Base-by-base conservation (phyloP, 2,888 invertebrate species). In the Microctonus hyperodae region DNA sequence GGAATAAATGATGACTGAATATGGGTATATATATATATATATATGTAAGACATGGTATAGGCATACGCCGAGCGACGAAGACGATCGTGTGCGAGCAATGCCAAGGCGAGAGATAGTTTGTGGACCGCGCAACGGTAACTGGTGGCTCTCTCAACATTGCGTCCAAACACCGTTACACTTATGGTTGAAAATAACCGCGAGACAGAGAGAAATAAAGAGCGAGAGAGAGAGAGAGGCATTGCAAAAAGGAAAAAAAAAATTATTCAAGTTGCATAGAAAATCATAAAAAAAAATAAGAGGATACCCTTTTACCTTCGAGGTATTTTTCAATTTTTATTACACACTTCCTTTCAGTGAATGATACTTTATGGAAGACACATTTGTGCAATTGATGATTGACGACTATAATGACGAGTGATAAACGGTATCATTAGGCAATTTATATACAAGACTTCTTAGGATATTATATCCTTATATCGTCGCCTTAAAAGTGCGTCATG, bases 41-140 rank as follows among this genome's bases (percentile, higher is more conserved):
- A 6, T 13, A 64, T 20, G 4, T 5, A 16, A n/a, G 10, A 9
- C 5, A 35, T 7, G 16, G 16, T 5, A 25, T n/a, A 53, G 11
- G 5, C 3, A 53, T n/a, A n/a, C n/a, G 28, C 16, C 10, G 25
- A 6, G 20, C 9, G 11, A 25, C 5, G 13, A 10, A 13, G 22
- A 25, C 11, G n/a, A 48, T 16, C 37, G 31, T 22, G 28, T 55
- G 25, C 13, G 16, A 16, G 44, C 44, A 44, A 44, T 44, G 44
- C 44, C 69, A 57, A 40, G 64, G 51, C 16, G 16, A 44, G 44
- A 40, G 65, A 68, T 75, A 78, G 81, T 81, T 82, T 82, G 80
- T 82, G 82, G 82, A 82, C 79, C 82, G 79, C 75, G 74, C 82
- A 81, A 81, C 81, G 80, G 81, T 81, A 80, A 79, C 71, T 70